Percentiles rank a stretch among this genome's conserved stretches.
Evolutionary conservation across 2,888 invertebrate species (phyloP).

Genomic region (Hemicrepidius hirtus): DNA sequence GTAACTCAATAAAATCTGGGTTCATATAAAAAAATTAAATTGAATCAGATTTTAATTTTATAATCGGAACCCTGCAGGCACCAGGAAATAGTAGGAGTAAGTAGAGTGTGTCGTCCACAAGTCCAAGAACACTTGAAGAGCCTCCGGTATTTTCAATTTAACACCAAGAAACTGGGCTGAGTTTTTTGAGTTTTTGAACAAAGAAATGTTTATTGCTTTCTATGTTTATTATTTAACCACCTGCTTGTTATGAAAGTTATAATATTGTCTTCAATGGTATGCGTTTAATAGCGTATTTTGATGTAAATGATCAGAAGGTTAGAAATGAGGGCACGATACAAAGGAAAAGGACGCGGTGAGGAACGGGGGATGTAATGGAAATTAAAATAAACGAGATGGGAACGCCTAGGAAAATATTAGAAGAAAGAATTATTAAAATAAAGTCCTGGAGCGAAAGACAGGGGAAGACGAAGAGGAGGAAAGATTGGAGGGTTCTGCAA

Average conservation of each 20-base stretch:
- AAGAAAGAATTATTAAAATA: too few species aligned
- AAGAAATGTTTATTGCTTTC: not conserved
- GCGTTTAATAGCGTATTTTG: not conserved
- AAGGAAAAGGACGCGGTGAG: too few species aligned
- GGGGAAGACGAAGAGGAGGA: too few species aligned
- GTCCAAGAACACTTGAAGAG: slow-evolving; percentile 9
- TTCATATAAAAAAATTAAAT: not conserved
- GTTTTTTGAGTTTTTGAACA: not conserved
- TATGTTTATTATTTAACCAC: not conserved
- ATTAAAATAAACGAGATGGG: too few species aligned
- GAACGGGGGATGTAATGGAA: too few species aligned
- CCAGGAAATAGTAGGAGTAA: slow-evolving; percentile 21
- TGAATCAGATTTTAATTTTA: slow-evolving; percentile 4
- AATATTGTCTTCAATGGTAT: not conserved
- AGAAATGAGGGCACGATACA: too few species aligned
- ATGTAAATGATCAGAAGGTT: too few species aligned
- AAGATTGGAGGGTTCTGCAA: too few species aligned
- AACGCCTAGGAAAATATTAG: too few species aligned
- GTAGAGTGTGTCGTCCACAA: slow-evolving; percentile 24
- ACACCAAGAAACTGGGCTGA: slow-evolving; percentile 8
- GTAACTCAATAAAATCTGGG: not conserved
- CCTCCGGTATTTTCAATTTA: slow-evolving; percentile 20
- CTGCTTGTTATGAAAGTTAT: not conserved
- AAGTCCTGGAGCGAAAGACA: too few species aligned
- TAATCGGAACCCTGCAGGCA: slow-evolving; percentile 9